Evolutionary conservation across 2,888 invertebrate genomes (phyloP), one percentile per base, ranked within the genome.

Genomic region (Meta bourneti): DNA sequence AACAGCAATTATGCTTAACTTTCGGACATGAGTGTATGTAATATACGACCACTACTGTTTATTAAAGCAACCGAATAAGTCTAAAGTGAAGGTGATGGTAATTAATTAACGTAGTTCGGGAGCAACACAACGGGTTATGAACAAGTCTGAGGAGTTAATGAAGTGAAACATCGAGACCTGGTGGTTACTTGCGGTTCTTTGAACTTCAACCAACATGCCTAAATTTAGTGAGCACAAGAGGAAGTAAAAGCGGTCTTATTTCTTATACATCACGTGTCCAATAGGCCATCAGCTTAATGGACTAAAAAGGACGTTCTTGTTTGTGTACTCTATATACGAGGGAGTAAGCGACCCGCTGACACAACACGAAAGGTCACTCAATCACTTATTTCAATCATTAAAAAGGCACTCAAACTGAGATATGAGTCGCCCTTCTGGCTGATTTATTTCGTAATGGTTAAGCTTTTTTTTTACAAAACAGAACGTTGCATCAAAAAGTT

Each of bases 241-340:
- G 79, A 79, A 79, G 79, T 16, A 11, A 69, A 54, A 1, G 34
- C 19, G 20, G 16, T 77, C 51, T 19, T 19, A 51, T 61, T 61
- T 16, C 61, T 79, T 79, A 16, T 34, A 34, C 61, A 16, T 19
- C 82, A 82, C 82, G 84, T 84, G 84, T 34, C 84, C 61, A 84
- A 54, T 52, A 80, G 72, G 51, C 89, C 84, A 72, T 79, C 16
- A 49, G 79, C 79, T 79, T 84, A 90, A 90, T 84, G 79, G 79
- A 84, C 78, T 19, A 51, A 71, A 48, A n/a, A 7, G 70, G 69
- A 20, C 19, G 20, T 19, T 20, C 34, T 34, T 52, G 78, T 78
- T 83, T 83, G 77, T 89, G 77, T 83, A 77, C 82, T 19, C 54
- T 49, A 49, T 51, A 71, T 54, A 70, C 54, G 75, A 51, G 52